Evolutionary conservation across 2,113 vertebrate species (phyloP).

Genomic region (Acinonyx jubatus): DNA sequence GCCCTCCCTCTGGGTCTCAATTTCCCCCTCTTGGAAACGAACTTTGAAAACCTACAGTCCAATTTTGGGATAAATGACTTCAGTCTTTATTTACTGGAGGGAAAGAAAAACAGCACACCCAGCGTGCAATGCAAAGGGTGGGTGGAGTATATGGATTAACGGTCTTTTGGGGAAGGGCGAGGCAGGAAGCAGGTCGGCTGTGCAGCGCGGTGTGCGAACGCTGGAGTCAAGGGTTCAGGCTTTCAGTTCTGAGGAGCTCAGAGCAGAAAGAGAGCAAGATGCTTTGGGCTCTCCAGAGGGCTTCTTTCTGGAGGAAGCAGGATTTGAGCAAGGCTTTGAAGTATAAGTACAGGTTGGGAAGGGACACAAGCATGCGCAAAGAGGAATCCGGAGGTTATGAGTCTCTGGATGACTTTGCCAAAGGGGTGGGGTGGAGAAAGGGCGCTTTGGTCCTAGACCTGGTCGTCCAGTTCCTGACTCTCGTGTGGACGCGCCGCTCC

Average conservation of each 20-base stretch:
- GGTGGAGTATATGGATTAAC: not conserved
- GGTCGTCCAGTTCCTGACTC: not conserved
- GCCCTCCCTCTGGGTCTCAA: not conserved
- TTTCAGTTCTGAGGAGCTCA: not conserved
- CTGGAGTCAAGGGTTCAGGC: not conserved
- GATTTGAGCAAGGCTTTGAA: not conserved
- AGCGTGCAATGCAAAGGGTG: not conserved
- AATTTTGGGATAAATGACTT: not conserved
- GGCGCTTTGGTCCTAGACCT: not conserved
- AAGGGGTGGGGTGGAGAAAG: not conserved
- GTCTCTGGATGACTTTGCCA: not conserved
- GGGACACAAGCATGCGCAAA: not conserved
- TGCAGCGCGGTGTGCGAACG: not conserved
- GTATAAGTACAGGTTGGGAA: not conserved
- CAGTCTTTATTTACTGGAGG: not conserved
- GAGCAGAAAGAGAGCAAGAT: not conserved
- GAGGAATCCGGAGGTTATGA: not conserved
- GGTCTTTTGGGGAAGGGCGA: not conserved
- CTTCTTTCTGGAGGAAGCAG: not conserved
- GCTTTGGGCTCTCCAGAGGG: not conserved
- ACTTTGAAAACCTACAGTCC: not conserved
- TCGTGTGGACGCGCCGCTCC: not conserved
- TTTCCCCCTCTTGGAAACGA: not conserved
- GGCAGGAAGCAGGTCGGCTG: not conserved
- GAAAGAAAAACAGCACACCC: not conserved